These are phyloP conservation scores for Laupala kohalensis DNA, from an alignment of 1,140 invertebrate species.

Conservation along the genomic window DNA sequence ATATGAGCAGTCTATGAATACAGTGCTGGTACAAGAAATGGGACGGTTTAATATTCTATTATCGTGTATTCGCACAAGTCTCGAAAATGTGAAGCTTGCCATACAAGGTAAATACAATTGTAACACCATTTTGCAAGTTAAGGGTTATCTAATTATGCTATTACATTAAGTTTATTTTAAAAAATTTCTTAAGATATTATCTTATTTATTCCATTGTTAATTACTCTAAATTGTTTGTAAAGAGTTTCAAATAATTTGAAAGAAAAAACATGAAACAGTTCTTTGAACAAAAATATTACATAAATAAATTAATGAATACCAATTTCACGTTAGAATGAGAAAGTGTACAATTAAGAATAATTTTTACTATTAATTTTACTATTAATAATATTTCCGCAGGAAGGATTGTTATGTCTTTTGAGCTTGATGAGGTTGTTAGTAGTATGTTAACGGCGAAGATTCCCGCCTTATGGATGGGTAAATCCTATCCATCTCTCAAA, in stretches of 20 bases:
- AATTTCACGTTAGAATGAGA: too few relatives aligned
- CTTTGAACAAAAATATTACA: too few relatives aligned
- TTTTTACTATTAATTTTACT: slow-evolving; percentile 17
- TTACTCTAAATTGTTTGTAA: too few relatives aligned
- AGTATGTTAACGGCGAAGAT: slow-evolving; percentile 74
- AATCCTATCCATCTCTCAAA: slow-evolving; percentile 87
- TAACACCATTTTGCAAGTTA: too few relatives aligned
- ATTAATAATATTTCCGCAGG: slow-evolving; percentile 31
- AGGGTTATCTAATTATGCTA: too few relatives aligned
- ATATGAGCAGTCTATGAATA: slow-evolving; percentile 81
- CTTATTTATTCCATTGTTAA: too few relatives aligned
- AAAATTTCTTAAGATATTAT: too few relatives aligned
- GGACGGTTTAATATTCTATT: slow-evolving; percentile 76
- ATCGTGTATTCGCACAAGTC: slow-evolving; percentile 53
- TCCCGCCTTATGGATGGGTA: slow-evolving; percentile 66
- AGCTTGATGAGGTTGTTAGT: slow-evolving; percentile 74
- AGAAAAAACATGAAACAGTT: too few relatives aligned
- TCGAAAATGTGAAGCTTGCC: slow-evolving; percentile 71
- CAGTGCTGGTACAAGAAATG: slow-evolving; percentile 88
- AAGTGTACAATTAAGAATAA: too few relatives aligned
- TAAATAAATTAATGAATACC: too few relatives aligned
- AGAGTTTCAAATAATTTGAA: too few relatives aligned
- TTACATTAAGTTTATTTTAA: too few relatives aligned
- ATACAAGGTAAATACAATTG: slow-evolving; percentile 61
- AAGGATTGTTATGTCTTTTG: slow-evolving; percentile 68